Conservation (phyloP, 2,888 invertebrate genomes). For the Cylloceria caligata region DNA sequence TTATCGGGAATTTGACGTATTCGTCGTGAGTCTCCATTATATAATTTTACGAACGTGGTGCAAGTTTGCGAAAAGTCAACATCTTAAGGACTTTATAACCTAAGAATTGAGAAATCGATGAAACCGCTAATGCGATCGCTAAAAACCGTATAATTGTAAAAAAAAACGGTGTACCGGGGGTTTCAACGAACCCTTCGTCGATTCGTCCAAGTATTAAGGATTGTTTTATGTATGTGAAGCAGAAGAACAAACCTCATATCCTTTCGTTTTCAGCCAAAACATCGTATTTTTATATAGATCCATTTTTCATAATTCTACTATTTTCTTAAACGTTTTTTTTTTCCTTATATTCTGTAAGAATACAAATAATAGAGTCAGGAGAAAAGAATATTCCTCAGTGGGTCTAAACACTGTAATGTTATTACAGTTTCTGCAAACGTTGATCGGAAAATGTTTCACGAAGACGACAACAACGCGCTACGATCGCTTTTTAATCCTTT, state of each 20-base stretch:
- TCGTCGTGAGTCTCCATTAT: slow-evolving; percentile 79
- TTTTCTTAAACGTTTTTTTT: neutral
- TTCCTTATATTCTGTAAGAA: neutral
- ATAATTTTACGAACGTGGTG: neutral
- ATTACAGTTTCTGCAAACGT: slow-evolving; percentile 11
- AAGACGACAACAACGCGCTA: neutral
- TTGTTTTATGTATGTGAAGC: neutral
- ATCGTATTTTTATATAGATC: neutral
- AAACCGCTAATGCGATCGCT: neutral
- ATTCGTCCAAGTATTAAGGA: neutral
- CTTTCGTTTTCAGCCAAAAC: neutral
- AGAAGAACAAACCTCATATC: slow-evolving; percentile 6
- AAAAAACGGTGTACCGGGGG: neutral
- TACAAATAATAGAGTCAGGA: neutral
- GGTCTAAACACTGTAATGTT: neutral
- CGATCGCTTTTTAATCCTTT: slow-evolving; percentile 4
- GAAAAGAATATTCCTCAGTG: neutral
- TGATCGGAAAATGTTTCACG: neutral
- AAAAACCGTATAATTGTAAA: neutral
- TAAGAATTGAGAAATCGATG: slow-evolving; percentile 9
- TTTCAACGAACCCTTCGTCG: neutral
- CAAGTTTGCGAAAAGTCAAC: neutral
- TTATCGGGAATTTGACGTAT: slow-evolving; percentile 79
- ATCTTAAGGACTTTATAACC: slow-evolving; percentile 14
- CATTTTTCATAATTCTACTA: neutral